These are phyloP conservation scores for Coboldia fuscipes DNA, from an alignment of 1,140 invertebrate genomes.

Conservation along the genomic window DNA sequence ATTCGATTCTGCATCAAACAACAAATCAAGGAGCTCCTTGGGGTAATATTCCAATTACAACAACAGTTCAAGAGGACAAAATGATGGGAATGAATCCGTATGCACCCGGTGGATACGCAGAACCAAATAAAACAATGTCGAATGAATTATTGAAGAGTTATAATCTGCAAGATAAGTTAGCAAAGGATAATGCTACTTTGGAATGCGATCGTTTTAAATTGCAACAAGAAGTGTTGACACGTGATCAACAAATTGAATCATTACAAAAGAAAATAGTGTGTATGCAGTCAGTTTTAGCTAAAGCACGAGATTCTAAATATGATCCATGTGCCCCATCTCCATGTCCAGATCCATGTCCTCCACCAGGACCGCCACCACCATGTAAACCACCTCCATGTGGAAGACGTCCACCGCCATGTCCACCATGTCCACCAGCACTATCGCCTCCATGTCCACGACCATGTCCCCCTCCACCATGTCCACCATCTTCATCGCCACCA, in stretches of 20 bases:
- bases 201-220: conserved; percentile 33
- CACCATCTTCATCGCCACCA: no score
- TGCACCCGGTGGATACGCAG: not conserved
- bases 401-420: no score
- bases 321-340: no score
- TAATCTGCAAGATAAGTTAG: conserved; percentile 35
- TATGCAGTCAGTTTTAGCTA: conserved; percentile 23
- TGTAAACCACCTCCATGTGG: no score
- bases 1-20: not conserved
- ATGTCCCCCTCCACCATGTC: no score
- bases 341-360: no score
- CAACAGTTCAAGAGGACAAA: not conserved
- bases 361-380: no score
- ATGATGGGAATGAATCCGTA: conserved; percentile 3
- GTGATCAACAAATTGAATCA: conserved; percentile 23
- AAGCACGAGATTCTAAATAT: no score
- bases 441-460: no score
- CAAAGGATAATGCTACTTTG: conserved; percentile 32
- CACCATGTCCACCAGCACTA: no score
- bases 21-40: not conserved
- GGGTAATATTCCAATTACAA: not conserved
- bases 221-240: conserved; percentile 24
- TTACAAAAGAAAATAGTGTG: conserved; percentile 23
- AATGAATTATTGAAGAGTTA: conserved; percentile 31
- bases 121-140: conserved; percentile 14